phyloP scores from a whole-genome alignment of 2,797 vertebrate genomes.

The Spatula clypeata region DNA sequence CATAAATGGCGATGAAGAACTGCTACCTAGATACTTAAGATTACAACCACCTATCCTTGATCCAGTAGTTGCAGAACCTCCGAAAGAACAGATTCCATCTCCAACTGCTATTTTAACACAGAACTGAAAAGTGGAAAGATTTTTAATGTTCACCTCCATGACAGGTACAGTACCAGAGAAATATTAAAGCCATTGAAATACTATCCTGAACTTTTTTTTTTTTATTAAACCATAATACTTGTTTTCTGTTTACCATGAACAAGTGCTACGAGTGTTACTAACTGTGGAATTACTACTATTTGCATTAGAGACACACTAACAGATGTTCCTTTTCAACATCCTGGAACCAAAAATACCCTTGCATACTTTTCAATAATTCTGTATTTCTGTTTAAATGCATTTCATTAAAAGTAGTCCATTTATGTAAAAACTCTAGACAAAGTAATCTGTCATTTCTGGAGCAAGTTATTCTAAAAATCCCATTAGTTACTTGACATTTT shows the following conservation, averaged over 20 bases:
- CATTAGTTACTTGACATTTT: not conserved
- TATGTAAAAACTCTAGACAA: not conserved
- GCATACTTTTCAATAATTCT: not conserved
- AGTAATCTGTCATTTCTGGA: not conserved
- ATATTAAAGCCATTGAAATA: not conserved
- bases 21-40: conserved; percentile 55
- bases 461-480: not conserved
- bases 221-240: not conserved
- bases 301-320: not conserved
- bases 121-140: conserved; percentile 82
- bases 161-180: not conserved
- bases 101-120: conserved; percentile 86
- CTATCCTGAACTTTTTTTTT: not conserved
- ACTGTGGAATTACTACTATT: not conserved
- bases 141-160: not conserved
- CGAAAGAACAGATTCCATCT: conserved; percentile 87
- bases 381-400: not conserved
- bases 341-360: not conserved
- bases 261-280: not conserved
- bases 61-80: not conserved
- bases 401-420: not conserved
- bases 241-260: not conserved
- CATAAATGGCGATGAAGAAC: conserved; percentile 70
- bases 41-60: not conserved
- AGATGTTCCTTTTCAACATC: not conserved